Evolutionary conservation across 2,113 vertebrate species (phyloP).

Genomic region (Daboia siamensis): DNA sequence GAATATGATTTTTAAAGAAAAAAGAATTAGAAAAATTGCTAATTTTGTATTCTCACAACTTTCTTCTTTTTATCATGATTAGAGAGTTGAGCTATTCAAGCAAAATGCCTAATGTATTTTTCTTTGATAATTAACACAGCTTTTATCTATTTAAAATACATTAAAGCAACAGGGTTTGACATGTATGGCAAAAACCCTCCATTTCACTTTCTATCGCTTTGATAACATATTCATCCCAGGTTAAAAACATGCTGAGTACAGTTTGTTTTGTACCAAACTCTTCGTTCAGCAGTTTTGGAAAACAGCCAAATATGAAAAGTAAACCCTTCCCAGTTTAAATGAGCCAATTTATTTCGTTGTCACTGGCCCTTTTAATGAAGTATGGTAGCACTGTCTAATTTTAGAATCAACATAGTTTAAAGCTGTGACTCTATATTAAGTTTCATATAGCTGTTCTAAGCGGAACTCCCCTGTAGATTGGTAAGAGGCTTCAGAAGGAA

Average conservation of each 20-base stretch:
- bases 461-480: slow-evolving; percentile 39
- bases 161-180: neutral
- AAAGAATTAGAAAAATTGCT: neutral
- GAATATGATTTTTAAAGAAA: neutral
- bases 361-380: slow-evolving; percentile 33
- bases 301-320: slow-evolving; percentile 24
- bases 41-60: neutral
- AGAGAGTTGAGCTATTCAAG: neutral
- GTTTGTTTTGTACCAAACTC: slow-evolving; percentile 34
- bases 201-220: neutral
- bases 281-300: slow-evolving; percentile 16
- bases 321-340: slow-evolving; percentile 16
- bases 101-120: neutral
- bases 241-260: neutral
- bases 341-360: slow-evolving; percentile 49
- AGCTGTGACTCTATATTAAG: slow-evolving; percentile 35
- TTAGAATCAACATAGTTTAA: slow-evolving; percentile 35
- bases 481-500: slow-evolving; percentile 45
- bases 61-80: neutral
- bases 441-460: slow-evolving; percentile 32
- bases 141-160: slow-evolving; percentile 14
- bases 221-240: rapidly evolving
- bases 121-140: neutral
- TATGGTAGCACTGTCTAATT: slow-evolving; percentile 44
- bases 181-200: neutral